A percentile compares a stretch with the other conserved stretches of the same genome.
phyloP scores from a whole-genome alignment of 1,140 invertebrate genomes.

The Drosophila ananassae region DNA sequence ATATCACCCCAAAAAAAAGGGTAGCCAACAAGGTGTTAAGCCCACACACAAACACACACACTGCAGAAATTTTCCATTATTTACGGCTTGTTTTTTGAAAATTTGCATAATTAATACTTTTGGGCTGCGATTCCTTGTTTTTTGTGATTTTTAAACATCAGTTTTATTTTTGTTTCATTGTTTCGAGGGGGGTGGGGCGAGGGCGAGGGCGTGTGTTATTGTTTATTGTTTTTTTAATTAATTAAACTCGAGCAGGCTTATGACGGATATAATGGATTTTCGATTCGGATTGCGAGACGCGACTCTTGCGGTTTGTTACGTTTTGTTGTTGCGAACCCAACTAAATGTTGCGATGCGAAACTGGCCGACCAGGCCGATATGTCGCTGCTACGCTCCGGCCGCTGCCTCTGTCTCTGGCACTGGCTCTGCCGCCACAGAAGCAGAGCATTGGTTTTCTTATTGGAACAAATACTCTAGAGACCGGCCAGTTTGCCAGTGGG shows the following conservation, averaged over 20 bases:
- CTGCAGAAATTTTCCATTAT: slow-evolving; percentile 8
- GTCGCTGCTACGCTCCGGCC: slow-evolving; percentile 20
- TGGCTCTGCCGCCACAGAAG: slow-evolving; percentile 29
- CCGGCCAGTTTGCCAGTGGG: slow-evolving; percentile 58
- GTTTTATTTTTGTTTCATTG: slow-evolving; percentile 13
- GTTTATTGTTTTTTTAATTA: slow-evolving; percentile 42
- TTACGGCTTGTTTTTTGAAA: not conserved
- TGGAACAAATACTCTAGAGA: slow-evolving; percentile 55
- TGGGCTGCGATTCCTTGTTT: slow-evolving; percentile 5
- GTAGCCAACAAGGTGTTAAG: slow-evolving; percentile 55
- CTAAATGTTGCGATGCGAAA: slow-evolving; percentile 83
- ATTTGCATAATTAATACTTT: slow-evolving; percentile 24
- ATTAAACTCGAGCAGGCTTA: slow-evolving; percentile 42
- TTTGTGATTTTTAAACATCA: slow-evolving; percentile 19
- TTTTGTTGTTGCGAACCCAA: slow-evolving; percentile 82
- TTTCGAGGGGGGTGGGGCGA: not conserved
- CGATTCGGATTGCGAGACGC: slow-evolving; percentile 44
- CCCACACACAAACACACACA: slow-evolving; percentile 14
- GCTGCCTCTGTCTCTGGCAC: slow-evolving; percentile 14
- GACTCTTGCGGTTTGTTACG: slow-evolving; percentile 64
- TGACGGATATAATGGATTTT: slow-evolving; percentile 17
- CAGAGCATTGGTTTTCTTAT: slow-evolving; percentile 73
- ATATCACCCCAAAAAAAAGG: slow-evolving; percentile 4
- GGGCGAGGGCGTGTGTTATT: slow-evolving; percentile 6
- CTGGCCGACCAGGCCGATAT: slow-evolving; percentile 67